These are phyloP conservation scores for Cataglyphis altisquamis DNA, from an alignment of 2,888 invertebrate species.

Conservation along the genomic window DNA sequence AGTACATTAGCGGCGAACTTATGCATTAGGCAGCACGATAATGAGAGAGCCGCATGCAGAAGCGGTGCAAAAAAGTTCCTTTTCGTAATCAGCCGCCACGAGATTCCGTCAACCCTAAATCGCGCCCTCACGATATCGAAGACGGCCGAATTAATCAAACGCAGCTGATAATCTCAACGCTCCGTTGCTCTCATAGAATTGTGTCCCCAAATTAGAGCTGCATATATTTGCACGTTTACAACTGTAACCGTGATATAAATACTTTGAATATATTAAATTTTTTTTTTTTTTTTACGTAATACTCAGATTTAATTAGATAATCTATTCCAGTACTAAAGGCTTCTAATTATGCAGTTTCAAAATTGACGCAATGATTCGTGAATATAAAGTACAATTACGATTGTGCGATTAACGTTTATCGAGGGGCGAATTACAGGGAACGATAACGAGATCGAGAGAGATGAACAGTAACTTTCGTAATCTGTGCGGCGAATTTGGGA, in stretches of 20 bases:
- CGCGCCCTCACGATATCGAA: conserved; percentile 14
- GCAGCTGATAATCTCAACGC: background rate
- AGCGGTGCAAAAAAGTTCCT: conserved; percentile 26
- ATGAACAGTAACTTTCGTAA: conserved; percentile 42
- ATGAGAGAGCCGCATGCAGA: conserved; percentile 65
- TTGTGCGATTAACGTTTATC: conserved; percentile 10
- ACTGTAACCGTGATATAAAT: background rate
- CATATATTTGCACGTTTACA: background rate
- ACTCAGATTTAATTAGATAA: conserved; percentile 2
- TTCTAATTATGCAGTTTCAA: background rate
- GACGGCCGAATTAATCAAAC: conserved; percentile 16
- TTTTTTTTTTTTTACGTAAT: background rate
- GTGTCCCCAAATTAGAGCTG: background rate
- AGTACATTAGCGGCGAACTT: conserved; percentile 73
- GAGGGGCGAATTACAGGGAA: conserved; percentile 69
- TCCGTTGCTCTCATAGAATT: background rate
- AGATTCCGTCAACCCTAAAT: conserved; percentile 39
- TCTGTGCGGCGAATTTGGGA: conserved; percentile 52
- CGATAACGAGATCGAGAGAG: conserved; percentile 69
- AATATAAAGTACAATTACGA: background rate
- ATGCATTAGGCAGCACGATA: conserved; percentile 74
- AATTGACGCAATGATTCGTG: background rate
- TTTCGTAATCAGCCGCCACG: conserved; percentile 33
- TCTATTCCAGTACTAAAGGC: background rate
- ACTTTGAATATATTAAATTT: background rate